Percentiles rank a stretch among this genome's conserved stretches.
Conservation (phyloP, 1,140 invertebrate species). For the Pristionchus pacificus region DNA sequence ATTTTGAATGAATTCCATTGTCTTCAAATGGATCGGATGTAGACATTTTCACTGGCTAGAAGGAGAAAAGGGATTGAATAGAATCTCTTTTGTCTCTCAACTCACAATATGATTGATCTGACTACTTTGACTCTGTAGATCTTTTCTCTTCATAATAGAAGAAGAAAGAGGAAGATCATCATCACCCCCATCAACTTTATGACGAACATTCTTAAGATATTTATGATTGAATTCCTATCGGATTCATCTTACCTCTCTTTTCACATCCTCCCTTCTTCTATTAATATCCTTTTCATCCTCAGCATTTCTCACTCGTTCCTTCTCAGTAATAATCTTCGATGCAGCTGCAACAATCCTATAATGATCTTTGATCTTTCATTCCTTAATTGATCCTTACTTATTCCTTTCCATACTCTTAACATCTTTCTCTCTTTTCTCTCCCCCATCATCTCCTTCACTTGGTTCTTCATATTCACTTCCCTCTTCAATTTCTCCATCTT, state of each 20-base stretch:
- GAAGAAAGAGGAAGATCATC: background rate
- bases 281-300: background rate
- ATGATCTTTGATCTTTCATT: background rate
- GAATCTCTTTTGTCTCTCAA: no score
- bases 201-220: background rate
- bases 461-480: background rate
- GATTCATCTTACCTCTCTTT: background rate
- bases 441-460: background rate
- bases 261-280: background rate
- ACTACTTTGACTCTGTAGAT: no score
- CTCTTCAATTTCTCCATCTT: background rate
- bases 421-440: background rate
- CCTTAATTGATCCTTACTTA: background rate
- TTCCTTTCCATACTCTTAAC: background rate
- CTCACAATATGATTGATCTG: no score
- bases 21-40: no score
- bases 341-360: background rate
- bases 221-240: no score
- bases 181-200: background rate
- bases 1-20: no score
- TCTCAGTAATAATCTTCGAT: background rate
- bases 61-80: no score
- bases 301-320: background rate
- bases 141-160: no score
- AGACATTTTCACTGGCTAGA: no score